These are phyloP conservation scores for Lordiphosa stackelbergi DNA, from an alignment of 1,140 invertebrate species.

Conservation along the genomic window DNA sequence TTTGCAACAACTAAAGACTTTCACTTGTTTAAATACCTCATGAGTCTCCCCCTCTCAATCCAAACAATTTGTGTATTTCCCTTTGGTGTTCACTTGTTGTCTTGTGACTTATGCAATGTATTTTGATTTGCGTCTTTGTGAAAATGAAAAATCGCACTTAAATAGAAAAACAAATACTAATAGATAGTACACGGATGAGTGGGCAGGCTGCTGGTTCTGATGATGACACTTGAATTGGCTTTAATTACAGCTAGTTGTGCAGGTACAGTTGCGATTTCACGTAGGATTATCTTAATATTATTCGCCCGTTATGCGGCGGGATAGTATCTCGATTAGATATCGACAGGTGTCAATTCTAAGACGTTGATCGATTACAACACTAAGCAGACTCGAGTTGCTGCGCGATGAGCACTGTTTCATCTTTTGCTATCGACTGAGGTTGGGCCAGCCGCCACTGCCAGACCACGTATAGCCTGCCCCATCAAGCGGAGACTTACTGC, in stretches of 20 bases:
- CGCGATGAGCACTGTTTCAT: constrained; percentile 76
- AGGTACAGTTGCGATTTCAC: neutral
- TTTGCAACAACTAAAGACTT: constrained; percentile 29
- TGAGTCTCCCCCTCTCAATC: constrained; percentile 23
- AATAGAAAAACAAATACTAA: constrained; percentile 11
- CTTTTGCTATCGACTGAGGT: constrained; percentile 74
- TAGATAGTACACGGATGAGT: neutral
- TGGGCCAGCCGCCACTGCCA: constrained; percentile 16
- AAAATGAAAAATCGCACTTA: constrained; percentile 42
- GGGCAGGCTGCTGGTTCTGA: neutral
- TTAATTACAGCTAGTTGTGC: constrained; percentile 10
- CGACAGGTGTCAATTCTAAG: constrained; percentile 77
- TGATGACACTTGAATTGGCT: neutral
- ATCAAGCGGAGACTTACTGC: constrained; percentile 34
- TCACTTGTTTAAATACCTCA: constrained; percentile 35
- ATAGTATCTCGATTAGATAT: constrained; percentile 76
- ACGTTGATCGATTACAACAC: constrained; percentile 75
- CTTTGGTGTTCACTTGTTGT: constrained; percentile 40
- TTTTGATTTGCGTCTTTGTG: constrained; percentile 64
- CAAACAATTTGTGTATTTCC: constrained; percentile 41
- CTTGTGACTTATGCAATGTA: constrained; percentile 67
- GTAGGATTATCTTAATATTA: constrained; percentile 31
- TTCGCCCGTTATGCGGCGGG: constrained; percentile 73
- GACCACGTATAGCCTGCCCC: constrained; percentile 15
- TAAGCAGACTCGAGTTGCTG: constrained; percentile 66